Base-by-base conservation (phyloP, 2,113 vertebrate species). In the Marmota flaviventris region DNA sequence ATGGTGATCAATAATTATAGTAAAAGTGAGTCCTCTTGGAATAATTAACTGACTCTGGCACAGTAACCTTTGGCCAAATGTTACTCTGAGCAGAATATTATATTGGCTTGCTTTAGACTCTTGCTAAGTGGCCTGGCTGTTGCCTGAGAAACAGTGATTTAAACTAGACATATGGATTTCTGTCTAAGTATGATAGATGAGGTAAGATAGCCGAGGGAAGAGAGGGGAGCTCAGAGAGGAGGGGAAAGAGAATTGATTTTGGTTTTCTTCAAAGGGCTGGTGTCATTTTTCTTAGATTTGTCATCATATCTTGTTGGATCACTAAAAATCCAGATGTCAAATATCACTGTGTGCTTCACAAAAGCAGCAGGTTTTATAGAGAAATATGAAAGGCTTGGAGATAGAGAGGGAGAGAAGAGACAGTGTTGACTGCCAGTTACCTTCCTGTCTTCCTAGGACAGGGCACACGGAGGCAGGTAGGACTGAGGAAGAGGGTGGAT, bases 171-270 rank as follows among this genome's bases (percentile, higher is more conserved):
- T 95, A 97, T 97, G 77, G 97, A 97, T 98, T 97, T 97, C 96
- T 97, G 93, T 96, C 97, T 95, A 90, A 97, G 89, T 94, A 91
- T 98, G 97, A 98, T 82, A 97, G 98, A 98, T 97, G 96, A 97
- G 65, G 69, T 53, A 58, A 92, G 95, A 88, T 70, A 92, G 93
- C 89, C 84, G 48, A 69, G 72, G 83, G 84, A 67, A 93, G 94
- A 85, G 88, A 88, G 10, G 61, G 53, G 45, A 11, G 67, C 78
- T 32, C 61, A 56, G 61, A 39, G 45, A 94, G 89, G 73, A 27
- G 72, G 63, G 16, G 75, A 56, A 10, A 61, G 70, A 86, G 83
- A 97, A 97, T 95, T 94, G 97, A 97, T 95, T 96, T 96, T 56
- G 72, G 86, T 95, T 96, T 93, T 81, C 92, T 94, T 94, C 77